phyloP scores from a whole-genome alignment of 1,140 invertebrate species.

The Drosophila simulans region DNA sequence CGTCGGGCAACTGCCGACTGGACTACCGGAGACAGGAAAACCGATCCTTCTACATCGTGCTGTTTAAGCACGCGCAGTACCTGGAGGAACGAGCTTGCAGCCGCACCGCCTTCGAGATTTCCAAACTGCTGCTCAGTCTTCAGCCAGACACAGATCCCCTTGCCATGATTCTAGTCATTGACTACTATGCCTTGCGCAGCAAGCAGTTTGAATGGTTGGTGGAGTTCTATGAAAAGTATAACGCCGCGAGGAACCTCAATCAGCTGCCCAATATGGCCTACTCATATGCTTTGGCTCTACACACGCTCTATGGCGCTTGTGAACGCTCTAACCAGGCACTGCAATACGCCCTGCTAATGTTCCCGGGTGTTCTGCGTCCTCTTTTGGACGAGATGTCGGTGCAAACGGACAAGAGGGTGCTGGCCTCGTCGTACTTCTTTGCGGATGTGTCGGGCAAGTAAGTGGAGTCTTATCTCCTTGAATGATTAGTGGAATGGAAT shows the following conservation, averaged over 20 bases:
- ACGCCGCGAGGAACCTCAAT: slow-evolving; percentile 88
- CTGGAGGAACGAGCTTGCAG: slow-evolving; percentile 93
- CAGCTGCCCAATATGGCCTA: slow-evolving; percentile 95
- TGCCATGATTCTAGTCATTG: slow-evolving; percentile 91
- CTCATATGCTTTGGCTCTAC: slow-evolving; percentile 92
- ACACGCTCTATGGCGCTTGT: slow-evolving; percentile 85
- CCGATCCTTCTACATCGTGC: slow-evolving; percentile 91
- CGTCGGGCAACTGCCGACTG: slow-evolving; percentile 90
- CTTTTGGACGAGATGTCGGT: slow-evolving; percentile 92
- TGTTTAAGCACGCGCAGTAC: slow-evolving; percentile 94
- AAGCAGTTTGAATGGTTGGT: slow-evolving; percentile 93
- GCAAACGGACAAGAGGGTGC: slow-evolving; percentile 88
- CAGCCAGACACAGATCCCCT: slow-evolving; percentile 94
- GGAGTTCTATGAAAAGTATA: slow-evolving; percentile 89
- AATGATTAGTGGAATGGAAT: slow-evolving; percentile 1
- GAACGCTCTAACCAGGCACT: slow-evolving; percentile 88
- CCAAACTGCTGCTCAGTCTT: slow-evolving; percentile 90
- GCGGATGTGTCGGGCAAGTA: slow-evolving; percentile 73
- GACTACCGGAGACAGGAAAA: slow-evolving; percentile 94
- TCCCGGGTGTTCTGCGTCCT: slow-evolving; percentile 90
- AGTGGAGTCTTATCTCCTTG: slow-evolving; percentile 26
- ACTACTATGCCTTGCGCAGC: slow-evolving; percentile 94
- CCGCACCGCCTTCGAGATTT: slow-evolving; percentile 92
- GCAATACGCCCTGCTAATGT: slow-evolving; percentile 93
- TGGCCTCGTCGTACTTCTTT: slow-evolving; percentile 85